Evolutionary conservation across 2,888 invertebrate genomes (phyloP), one percentile per base, ranked within the genome.

Genomic region (Philereme transversata): DNA sequence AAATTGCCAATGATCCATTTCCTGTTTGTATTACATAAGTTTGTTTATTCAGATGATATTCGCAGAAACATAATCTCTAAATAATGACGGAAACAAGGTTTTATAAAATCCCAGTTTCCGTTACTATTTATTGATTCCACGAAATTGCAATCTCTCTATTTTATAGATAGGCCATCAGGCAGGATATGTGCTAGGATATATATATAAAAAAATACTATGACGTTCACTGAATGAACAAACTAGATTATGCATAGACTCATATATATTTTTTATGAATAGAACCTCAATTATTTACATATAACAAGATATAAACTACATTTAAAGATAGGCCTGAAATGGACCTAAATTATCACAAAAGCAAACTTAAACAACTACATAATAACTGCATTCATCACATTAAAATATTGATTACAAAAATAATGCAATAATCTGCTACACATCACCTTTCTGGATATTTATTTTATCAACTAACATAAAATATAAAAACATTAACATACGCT

Each of bases 331-430:
- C 56, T 50, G 44, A 50, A 36, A 34, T 50, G 38, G 50, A 44
- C 50, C 56, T 45, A 36, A 50, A 36, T 36, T 51, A 34, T 43
- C 34, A 51, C 41, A 43, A 49, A 49, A 44, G 49, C 48, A 36
- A 56, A 22, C 56, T 44, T 51, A 51, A 43, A 35, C 41, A 33
- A 51, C 43, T 10, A n/a, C n/a, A 2, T 34, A 45, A 35, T 47
- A 34, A 34, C 34, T 34, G n/a, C 36, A 43, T n/a, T 10, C 48
- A 59, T 55, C 60, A 60, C 54, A 51, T 46, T 51, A 54, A 46
- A 35, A 34, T 45, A 9, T 47, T 34, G n/a, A 34, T 34, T 4
- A 51, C 34, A 54, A 50, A 51, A 43, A 56, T 48, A 47, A 34
- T 47, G 47, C 34, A 47, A 10, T 48, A 48, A 35, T 10, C n/a